A percentile compares a stretch with the other conserved stretches of the same genome.
Evolutionary conservation across 92 coral and sea anemone genomes (phyloP).

Genomic region (Porites lobata): DNA sequence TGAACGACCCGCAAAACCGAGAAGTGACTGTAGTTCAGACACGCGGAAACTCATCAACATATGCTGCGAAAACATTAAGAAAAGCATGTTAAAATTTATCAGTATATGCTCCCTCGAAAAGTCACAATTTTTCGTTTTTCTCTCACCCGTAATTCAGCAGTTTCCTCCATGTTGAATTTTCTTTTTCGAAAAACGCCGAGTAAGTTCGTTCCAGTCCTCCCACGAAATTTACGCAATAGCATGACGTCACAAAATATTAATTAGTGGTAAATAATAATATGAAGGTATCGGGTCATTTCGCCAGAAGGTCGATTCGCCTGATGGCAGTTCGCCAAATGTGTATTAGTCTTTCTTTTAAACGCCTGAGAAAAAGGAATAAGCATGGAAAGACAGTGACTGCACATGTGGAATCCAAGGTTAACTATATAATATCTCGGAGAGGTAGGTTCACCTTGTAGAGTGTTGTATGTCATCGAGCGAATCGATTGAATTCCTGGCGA

Average conservation of each 20-base stretch:
- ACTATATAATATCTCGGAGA: no score
- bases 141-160: constrained; percentile 88
- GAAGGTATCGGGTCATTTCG: neutral
- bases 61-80: constrained; percentile 75
- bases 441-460: no score
- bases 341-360: no score
- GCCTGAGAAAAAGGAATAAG: no score
- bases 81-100: neutral
- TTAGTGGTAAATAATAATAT: neutral
- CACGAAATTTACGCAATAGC: neutral
- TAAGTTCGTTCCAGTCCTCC: constrained; percentile 34
- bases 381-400: no score
- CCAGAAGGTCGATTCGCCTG: no score
- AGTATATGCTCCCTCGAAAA: neutral
- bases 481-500: no score
- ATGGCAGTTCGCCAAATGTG: neutral
- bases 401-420: no score
- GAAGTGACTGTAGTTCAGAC: constrained; percentile 92
- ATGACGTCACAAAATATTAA: constrained; percentile 32
- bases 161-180: constrained; percentile 79
- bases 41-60: constrained; percentile 99
- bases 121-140: constrained; percentile 5
- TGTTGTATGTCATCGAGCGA: no score
- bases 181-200: constrained; percentile 24
- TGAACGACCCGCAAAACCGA: constrained; percentile 98